These are phyloP conservation scores for Polypterus bichir DNA, from an alignment of 2,113 vertebrate species.

Conservation along the genomic window DNA sequence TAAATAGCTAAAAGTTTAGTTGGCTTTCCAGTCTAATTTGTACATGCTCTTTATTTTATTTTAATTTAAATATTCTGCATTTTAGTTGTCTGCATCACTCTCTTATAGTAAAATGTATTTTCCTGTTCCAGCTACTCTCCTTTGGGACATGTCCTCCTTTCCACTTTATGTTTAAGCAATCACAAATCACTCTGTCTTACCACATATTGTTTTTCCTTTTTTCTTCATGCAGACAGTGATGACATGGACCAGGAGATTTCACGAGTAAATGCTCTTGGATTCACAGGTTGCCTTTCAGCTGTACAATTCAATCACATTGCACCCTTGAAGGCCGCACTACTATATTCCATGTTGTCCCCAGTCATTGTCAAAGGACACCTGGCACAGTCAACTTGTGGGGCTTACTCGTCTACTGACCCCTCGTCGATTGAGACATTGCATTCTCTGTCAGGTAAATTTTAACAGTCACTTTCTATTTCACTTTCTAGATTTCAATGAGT, in stretches of 20 bases:
- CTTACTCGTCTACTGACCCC: constrained; percentile 47
- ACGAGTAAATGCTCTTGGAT: constrained; percentile 62
- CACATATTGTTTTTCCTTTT: constrained; percentile 13
- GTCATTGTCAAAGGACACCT: constrained; percentile 57
- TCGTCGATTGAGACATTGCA: constrained; percentile 65
- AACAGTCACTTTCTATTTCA: constrained; percentile 29
- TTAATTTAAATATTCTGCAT: no score
- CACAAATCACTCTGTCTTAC: constrained; percentile 8
- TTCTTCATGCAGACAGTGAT: constrained; percentile 27
- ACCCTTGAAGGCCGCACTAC: constrained; percentile 73
- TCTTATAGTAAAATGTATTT: no score
- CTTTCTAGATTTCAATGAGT: neutral
- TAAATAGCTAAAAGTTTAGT: no score
- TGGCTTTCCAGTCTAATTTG: no score
- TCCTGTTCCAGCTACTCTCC: no score
- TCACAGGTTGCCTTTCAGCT: constrained; percentile 76
- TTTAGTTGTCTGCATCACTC: no score
- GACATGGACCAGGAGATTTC: constrained; percentile 60
- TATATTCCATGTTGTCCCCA: constrained; percentile 45
- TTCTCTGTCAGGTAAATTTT: constrained; percentile 64
- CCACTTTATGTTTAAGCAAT: neutral
- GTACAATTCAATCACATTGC: constrained; percentile 74
- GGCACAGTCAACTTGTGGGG: constrained; percentile 58
- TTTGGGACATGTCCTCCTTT: no score
- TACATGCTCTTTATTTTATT: no score